Percentiles rank a stretch among this genome's conserved stretches.
Conservation (phyloP, 2,888 invertebrate genomes). For the Scaptomyza reducta region DNA sequence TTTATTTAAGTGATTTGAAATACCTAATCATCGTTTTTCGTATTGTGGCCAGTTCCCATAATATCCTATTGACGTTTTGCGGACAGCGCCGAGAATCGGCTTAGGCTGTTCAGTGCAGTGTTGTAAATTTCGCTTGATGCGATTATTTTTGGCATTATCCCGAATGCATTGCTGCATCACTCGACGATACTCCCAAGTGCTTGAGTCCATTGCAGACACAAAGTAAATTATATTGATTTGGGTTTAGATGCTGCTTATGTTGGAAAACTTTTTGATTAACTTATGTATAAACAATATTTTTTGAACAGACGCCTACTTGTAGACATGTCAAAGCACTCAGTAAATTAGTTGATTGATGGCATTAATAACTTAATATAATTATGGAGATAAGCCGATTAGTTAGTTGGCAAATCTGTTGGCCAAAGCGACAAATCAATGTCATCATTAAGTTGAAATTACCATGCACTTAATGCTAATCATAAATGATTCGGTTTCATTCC, state of each 20-base stretch:
- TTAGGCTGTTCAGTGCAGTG: too few relatives aligned
- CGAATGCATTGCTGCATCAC: constrained; percentile 40
- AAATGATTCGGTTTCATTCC: constrained; percentile 16
- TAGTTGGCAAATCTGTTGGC: constrained; percentile 33
- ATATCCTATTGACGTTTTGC: too few relatives aligned
- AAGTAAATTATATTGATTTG: background rate
- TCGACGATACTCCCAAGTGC: constrained; percentile 12
- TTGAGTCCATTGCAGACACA: constrained; percentile 37
- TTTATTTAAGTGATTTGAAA: too few relatives aligned
- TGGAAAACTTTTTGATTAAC: background rate
- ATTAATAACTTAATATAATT: constrained; percentile 34
- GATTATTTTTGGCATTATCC: constrained; percentile 51
- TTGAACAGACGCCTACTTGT: constrained; percentile 23
- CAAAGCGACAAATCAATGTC: constrained; percentile 49
- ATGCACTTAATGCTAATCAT: constrained; percentile 33
- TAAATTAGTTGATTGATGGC: constrained; percentile 38
- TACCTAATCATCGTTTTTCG: too few relatives aligned
- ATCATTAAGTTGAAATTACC: constrained; percentile 46
- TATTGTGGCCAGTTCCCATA: too few relatives aligned
- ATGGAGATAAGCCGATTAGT: constrained; percentile 59
- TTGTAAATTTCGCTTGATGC: background rate
- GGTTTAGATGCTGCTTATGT: background rate
- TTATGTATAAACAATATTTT: background rate
- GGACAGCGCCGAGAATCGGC: too few relatives aligned
- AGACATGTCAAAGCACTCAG: background rate